A percentile compares a stretch with the other conserved stretches of the same genome.
These are phyloP conservation scores for Apis laboriosa DNA, from an alignment of 1,140 invertebrate species.

Conservation along the genomic window DNA sequence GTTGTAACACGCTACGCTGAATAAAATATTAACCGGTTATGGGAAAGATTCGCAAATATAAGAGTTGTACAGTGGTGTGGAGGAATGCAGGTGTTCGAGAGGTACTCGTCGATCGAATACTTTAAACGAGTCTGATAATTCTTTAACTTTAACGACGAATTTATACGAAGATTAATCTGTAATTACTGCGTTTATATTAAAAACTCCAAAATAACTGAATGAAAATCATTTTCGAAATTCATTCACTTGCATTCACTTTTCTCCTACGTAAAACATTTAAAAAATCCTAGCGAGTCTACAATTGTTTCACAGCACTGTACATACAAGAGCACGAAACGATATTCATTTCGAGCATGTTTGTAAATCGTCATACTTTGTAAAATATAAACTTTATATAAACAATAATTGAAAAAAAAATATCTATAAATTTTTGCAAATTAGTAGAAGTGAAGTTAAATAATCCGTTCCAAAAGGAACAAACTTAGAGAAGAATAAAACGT, in stretches of 20 bases:
- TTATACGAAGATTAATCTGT: neutral
- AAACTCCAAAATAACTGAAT: neutral
- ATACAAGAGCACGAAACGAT: neutral
- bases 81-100: slow-evolving; percentile 14
- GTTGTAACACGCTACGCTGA: slow-evolving; percentile 31
- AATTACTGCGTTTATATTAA: neutral
- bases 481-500: neutral
- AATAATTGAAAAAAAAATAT: too few species aligned
- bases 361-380: slow-evolving; percentile 7
- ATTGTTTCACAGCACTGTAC: slow-evolving; percentile 31
- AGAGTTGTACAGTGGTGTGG: slow-evolving; percentile 19
- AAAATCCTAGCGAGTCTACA: neutral
- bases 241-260: neutral
- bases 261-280: neutral
- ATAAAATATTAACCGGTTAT: slow-evolving; percentile 31
- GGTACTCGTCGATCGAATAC: neutral
- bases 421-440: too few species aligned
- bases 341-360: slow-evolving; percentile 16
- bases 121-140: neutral
- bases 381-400: neutral
- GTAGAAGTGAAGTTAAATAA: too few species aligned
- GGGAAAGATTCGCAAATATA: neutral
- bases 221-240: neutral
- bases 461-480: neutral
- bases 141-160: neutral